phyloP scores from a whole-genome alignment of 2,797 vertebrate species.

The Petrocephalus sullivani region DNA sequence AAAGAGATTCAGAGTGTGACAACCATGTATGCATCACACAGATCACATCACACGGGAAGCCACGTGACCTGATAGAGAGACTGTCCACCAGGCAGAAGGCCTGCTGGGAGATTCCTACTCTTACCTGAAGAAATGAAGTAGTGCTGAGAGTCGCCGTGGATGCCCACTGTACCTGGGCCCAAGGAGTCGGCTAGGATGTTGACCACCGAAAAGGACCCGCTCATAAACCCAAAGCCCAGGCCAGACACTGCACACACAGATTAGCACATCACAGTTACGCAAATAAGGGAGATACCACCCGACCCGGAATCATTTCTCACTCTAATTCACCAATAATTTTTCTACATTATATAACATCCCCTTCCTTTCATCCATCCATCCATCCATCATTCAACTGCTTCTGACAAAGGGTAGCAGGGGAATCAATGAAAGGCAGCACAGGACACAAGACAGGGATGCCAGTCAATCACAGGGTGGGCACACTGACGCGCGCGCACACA shows the following conservation, averaged over 20 bases:
- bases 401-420: not conserved
- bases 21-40: not conserved
- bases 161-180: slow-evolving; percentile 74
- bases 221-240: slow-evolving; percentile 82
- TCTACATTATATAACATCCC: not conserved
- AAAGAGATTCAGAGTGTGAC: not conserved
- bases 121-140: slow-evolving; percentile 80
- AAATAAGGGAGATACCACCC: not conserved
- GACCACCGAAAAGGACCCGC: slow-evolving; percentile 79
- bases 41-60: not conserved
- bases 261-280: not conserved
- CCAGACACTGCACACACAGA: slow-evolving; percentile 64
- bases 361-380: not conserved
- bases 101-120: not conserved
- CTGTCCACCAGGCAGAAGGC: not conserved
- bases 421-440: not conserved
- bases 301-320: not conserved
- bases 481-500: not conserved
- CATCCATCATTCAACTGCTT: not conserved
- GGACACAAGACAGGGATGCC: not conserved
- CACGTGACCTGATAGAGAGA: not conserved
- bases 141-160: slow-evolving; percentile 78
- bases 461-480: not conserved
- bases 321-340: not conserved
- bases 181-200: slow-evolving; percentile 78